A percentile compares a stretch with the other conserved stretches of the same genome.
Evolutionary conservation across 1,140 invertebrate species (phyloP).

Genomic region (Drosophila nigromelanica): DNA sequence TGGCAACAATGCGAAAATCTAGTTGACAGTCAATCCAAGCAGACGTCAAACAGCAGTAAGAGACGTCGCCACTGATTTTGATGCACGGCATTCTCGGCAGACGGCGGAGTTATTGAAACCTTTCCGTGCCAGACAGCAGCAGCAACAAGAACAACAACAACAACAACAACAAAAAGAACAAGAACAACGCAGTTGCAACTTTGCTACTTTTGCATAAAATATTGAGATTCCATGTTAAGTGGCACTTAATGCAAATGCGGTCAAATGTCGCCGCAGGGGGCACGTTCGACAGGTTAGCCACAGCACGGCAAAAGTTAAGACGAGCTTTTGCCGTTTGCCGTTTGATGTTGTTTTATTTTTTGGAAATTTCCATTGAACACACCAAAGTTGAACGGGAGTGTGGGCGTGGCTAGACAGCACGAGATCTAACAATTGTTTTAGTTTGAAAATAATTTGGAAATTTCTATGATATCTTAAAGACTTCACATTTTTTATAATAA

Average conservation of each 20-base stretch:
- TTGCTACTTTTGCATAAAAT: conserved; percentile 77
- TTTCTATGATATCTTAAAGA: neutral
- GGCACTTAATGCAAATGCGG: conserved; percentile 82
- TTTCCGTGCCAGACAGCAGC: conserved; percentile 29
- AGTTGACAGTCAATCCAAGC: conserved; percentile 59
- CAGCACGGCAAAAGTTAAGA: conserved; percentile 19
- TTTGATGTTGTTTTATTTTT: neutral
- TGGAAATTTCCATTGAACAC: conserved; percentile 11
- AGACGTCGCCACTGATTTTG: conserved; percentile 42
- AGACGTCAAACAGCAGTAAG: conserved; percentile 31
- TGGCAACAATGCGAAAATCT: conserved; percentile 44
- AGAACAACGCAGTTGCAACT: conserved; percentile 20
- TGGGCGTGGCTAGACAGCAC: conserved; percentile 17
- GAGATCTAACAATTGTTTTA: neutral
- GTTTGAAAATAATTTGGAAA: neutral
- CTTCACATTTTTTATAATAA: too few relatives aligned
- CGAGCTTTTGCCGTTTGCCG: neutral
- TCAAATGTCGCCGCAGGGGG: conserved; percentile 48
- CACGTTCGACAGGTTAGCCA: conserved; percentile 19
- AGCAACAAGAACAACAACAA: neutral
- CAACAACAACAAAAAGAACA: conserved; percentile 5
- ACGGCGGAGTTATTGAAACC: conserved; percentile 45
- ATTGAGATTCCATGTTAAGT: conserved; percentile 83
- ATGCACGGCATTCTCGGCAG: conserved; percentile 7
- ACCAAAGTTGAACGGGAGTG: neutral